Conservation (phyloP, 92 coral and sea anemone genomes). For the Siderastrea radians region DNA sequence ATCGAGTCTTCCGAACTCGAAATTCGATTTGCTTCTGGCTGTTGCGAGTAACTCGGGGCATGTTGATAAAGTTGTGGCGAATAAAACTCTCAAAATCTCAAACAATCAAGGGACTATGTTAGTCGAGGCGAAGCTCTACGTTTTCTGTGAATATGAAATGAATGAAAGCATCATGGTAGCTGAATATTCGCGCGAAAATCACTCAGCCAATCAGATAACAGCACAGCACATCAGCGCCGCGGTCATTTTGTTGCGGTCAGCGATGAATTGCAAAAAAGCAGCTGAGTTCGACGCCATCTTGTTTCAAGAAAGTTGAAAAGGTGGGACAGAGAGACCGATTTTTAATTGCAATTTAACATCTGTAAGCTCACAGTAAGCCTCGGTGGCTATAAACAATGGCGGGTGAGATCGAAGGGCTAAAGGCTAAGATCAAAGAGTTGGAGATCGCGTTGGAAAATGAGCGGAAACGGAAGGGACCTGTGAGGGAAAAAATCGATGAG, state of each 20-base stretch:
- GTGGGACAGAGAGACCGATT: not conserved
- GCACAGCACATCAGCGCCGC: constrained; percentile 1
- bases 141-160: constrained; percentile 14
- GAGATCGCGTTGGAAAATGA: constrained; percentile 88
- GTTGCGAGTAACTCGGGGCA: constrained; percentile 82
- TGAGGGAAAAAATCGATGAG: constrained; percentile 76
- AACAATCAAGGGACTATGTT: not conserved
- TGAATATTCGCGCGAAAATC: constrained; percentile 79
- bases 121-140: not conserved
- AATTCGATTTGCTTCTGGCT: constrained; percentile 86
- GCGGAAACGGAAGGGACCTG: constrained; percentile 80
- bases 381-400: constrained; percentile 70
- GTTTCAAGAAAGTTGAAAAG: constrained; percentile 1
- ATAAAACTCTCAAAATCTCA: not conserved
- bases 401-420: constrained; percentile 83
- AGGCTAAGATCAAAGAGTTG: constrained; percentile 85
- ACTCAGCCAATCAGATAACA: constrained; percentile 63
- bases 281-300: constrained; percentile 54
- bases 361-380: constrained; percentile 26
- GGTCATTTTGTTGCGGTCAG: constrained; percentile 8
- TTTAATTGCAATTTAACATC: constrained; percentile 33
- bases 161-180: constrained; percentile 19
- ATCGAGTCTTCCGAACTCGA: constrained; percentile 85
- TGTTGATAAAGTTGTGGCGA: constrained; percentile 25
- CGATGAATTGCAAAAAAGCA: constrained; percentile 29